A percentile compares a stretch with the other conserved stretches of the same genome.
phyloP scores from a whole-genome alignment of 2,888 invertebrate species.

The Nomada hirtipes region DNA sequence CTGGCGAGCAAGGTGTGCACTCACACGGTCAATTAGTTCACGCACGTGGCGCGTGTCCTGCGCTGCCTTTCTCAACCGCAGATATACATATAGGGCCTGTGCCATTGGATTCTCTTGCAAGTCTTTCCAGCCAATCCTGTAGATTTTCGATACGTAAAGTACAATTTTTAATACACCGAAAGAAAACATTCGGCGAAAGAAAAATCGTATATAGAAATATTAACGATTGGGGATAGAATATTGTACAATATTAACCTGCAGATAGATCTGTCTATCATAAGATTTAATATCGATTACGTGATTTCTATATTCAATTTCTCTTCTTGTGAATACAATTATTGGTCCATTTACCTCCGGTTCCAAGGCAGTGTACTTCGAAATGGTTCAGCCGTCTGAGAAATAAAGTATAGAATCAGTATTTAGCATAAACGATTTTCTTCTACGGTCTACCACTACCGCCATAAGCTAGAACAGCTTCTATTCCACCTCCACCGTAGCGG shows the following conservation, averaged over 20 bases:
- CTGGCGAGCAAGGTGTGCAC: neutral
- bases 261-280: too few relatives aligned
- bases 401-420: neutral
- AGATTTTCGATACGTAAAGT: too few relatives aligned
- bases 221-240: too few relatives aligned
- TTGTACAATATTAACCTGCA: too few relatives aligned
- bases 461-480: constrained; percentile 46
- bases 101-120: neutral
- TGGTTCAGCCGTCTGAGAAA: neutral
- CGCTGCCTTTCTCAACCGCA: neutral
- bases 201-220: too few relatives aligned
- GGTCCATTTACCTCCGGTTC: neutral
- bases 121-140: too few relatives aligned
- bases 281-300: too few relatives aligned
- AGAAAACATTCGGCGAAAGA: too few relatives aligned
- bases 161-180: too few relatives aligned
- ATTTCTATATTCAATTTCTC: too few relatives aligned
- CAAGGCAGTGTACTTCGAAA: neutral
- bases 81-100: neutral
- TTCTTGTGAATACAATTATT: too few relatives aligned
- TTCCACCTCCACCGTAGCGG: constrained; percentile 68
- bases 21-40: constrained; percentile 25
- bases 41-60: neutral
- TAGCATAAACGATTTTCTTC: constrained; percentile 20
- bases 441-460: constrained; percentile 45